Evolutionary conservation across 1,140 invertebrate genomes (phyloP), one percentile per base, ranked within the genome.

Genomic region (Temnothorax curvispinosus): DNA sequence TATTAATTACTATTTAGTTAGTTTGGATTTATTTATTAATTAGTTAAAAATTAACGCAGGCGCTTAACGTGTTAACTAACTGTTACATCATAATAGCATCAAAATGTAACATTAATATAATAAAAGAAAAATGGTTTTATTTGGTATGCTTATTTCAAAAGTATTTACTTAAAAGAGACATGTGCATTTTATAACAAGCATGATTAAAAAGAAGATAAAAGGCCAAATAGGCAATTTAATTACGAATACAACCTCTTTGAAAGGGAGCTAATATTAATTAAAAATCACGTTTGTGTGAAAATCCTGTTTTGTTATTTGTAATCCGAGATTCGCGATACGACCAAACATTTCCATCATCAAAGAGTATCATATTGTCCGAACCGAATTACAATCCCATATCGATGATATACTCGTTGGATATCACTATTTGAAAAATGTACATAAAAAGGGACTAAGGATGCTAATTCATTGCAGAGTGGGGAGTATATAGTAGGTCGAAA

Each of bases 401-500:
- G 52, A 44, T 15, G 6, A 82, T 3, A 18, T 60, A 18, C 6
- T 4, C 8, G 41, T 65, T 65, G 35, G 44, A 35, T 74, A 84
- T 87, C 64, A 85, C 58, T 74, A 58, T 27, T 27, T 50, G 2
- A 62, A 87, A 58, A 89, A 50, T 78, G 58, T 47, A 64, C 38
- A 87, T 67, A 27, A 69, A 74, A 74, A 85, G 27, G 32, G 69
- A 86, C 71, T 41, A 52, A 80, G 21, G 69, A 58, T 52, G 75
- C 56, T 76, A 87, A 81, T 87, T 65, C 71, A 82, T 67, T 77
- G 86, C 74, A 86, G 87, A 89, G 88, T 90, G 90, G 87, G 85
- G 76, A 89, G 90, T 91, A 27, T 27, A 27, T 27, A 93, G 89
- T 92, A 94, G 93, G 93, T 94, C 93, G 90, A 94, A 93, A 94